phyloP scores from a whole-genome alignment of 23 tunicate genomes.

The Aplidium turbinatum region DNA sequence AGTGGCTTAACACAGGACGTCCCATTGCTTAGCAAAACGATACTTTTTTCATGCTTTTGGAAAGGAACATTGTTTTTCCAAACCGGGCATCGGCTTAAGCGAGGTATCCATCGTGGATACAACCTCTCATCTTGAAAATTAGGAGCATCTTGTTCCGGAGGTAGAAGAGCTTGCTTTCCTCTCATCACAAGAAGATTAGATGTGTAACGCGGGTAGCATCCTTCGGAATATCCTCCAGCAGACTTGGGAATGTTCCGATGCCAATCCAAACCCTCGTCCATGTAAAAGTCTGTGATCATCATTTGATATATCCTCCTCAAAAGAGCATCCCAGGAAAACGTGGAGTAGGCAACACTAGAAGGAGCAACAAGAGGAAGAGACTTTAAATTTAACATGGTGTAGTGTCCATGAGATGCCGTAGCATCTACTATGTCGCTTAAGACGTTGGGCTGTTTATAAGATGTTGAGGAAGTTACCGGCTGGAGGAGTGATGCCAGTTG shows the following conservation, averaged over 20 bases:
- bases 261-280: conserved; percentile 88
- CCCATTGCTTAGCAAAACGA: conserved; percentile 67
- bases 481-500: conserved; percentile 81
- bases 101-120: conserved; percentile 53
- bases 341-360: conserved; percentile 53
- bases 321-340: conserved; percentile 71
- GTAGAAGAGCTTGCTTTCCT: conserved; percentile 40
- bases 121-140: conserved; percentile 35
- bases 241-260: conserved; percentile 7
- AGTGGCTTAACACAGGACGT: conserved; percentile 67
- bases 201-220: conserved; percentile 30
- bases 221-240: not conserved
- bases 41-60: conserved; percentile 61
- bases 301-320: conserved; percentile 68
- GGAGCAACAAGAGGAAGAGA: conserved; percentile 68
- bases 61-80: conserved; percentile 58
- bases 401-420: conserved; percentile 50
- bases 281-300: conserved; percentile 63
- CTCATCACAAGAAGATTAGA: conserved; percentile 55
- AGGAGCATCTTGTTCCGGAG: not conserved
- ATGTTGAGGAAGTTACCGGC: conserved; percentile 27
- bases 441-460: conserved; percentile 19
- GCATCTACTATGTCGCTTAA: conserved; percentile 26
- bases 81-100: conserved; percentile 22
- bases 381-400: conserved; percentile 57